Percentiles rank a stretch among this genome's conserved stretches.
Evolutionary conservation across 1,140 invertebrate species (phyloP).

Genomic region (Brachionus asplanchnoidis): DNA sequence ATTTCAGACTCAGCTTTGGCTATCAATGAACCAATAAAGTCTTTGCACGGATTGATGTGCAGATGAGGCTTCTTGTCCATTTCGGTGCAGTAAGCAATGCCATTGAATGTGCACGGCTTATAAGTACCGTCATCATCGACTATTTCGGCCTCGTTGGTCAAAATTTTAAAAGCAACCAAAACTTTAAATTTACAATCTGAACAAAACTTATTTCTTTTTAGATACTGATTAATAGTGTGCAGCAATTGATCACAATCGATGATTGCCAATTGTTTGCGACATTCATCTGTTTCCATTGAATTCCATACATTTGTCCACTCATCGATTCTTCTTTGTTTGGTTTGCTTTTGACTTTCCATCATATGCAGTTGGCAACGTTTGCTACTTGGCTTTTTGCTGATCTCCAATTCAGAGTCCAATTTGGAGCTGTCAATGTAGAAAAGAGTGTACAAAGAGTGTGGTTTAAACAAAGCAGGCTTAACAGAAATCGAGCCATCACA

Average conservation of each 20-base stretch:
- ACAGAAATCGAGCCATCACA: not conserved
- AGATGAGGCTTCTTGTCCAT: constrained; percentile 64
- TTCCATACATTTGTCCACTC: constrained; percentile 67
- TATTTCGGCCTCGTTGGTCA: constrained; percentile 74
- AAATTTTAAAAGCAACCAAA: constrained; percentile 73
- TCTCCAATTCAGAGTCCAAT: constrained; percentile 41
- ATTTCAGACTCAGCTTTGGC: constrained; percentile 72
- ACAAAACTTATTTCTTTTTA: constrained; percentile 83
- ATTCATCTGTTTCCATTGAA: constrained; percentile 71
- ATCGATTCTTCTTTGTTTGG: constrained; percentile 34
- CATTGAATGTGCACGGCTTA: not conserved
- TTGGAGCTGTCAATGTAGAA: constrained; percentile 65
- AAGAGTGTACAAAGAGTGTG: constrained; percentile 56
- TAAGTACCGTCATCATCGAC: not conserved
- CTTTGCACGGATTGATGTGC: constrained; percentile 75
- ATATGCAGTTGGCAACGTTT: constrained; percentile 44
- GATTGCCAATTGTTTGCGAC: constrained; percentile 75
- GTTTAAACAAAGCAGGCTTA: not conserved
- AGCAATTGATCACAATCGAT: constrained; percentile 75
- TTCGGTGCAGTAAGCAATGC: not conserved
- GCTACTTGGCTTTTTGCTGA: constrained; percentile 43
- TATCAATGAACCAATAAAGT: constrained; percentile 79
- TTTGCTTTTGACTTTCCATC: constrained; percentile 43
- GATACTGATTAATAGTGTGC: constrained; percentile 77
- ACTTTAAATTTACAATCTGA: constrained; percentile 85